A percentile compares a stretch with the other conserved stretches of the same genome.
Evolutionary conservation across 2,797 vertebrate species (phyloP).

Genomic region (Merluccius polli): DNA sequence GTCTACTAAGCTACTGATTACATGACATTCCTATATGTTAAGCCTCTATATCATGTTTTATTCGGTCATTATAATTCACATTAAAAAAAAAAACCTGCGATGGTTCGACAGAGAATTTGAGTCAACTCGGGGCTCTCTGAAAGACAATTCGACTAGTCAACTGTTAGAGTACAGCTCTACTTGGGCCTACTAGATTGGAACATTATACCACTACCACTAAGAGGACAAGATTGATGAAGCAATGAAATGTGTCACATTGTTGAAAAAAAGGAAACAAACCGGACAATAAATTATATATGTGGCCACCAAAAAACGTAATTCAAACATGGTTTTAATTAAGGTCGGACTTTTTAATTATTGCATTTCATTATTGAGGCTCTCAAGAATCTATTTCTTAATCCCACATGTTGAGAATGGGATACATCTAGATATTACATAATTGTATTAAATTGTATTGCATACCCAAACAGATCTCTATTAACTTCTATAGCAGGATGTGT

Average conservation of each 20-base stretch:
- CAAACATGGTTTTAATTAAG: neutral
- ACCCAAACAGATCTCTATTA: neutral
- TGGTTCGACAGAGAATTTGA: too few relatives aligned
- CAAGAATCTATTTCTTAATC: neutral
- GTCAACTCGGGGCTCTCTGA: too few relatives aligned
- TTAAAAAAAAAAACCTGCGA: too few relatives aligned
- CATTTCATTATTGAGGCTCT: slow-evolving; percentile 2
- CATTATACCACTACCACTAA: neutral
- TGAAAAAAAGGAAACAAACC: too few relatives aligned
- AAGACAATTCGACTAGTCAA: too few relatives aligned
- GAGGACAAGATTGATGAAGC: neutral
- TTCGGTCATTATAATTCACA: too few relatives aligned
- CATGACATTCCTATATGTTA: too few relatives aligned
- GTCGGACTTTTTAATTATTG: neutral
- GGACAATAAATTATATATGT: neutral
- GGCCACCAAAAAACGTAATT: neutral
- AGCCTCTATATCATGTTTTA: too few relatives aligned
- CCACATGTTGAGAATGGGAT: neutral
- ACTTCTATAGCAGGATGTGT: neutral
- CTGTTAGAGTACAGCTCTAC: too few relatives aligned
- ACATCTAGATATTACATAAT: neutral
- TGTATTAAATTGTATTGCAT: neutral
- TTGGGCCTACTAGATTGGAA: neutral
- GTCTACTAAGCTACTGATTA: too few relatives aligned
- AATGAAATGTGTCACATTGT: too few relatives aligned